Base-by-base conservation (phyloP, 2,888 invertebrate genomes). In the Aleiodes testaceus region DNA sequence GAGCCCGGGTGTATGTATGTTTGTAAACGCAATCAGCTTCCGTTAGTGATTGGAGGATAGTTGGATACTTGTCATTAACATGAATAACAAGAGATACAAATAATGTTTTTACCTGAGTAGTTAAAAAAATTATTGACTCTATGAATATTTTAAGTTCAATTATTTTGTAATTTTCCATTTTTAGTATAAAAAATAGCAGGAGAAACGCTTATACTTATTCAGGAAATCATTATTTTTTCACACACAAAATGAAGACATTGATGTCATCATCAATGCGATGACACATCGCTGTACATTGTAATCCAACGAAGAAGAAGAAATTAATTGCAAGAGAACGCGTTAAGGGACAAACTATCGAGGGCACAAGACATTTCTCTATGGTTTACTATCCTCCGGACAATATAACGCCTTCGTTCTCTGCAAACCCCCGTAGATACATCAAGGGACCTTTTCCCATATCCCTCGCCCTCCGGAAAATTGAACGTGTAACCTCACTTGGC, bases 1-100 rank as follows among this genome's bases (percentile, higher is more conserved):
- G 81, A 75, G 79, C 79, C 76, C 42, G 64, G 76, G 75, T 78
- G 80, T 80, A 78, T 79, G 77, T 81, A 74, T 76, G 74, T 74
- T 74, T 76, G 74, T 72, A 69, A 75, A 73, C 69, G 64, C 53
- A 72, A 64, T 71, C 45, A 30, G 53, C 63, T 68, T 53, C 64
- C 67, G 66, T 44, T 44, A 49, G 36, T 59, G 50, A 67, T 67
- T 71, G 53, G 47, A 67, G 64, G 47, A 67, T 63, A 61, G 26
- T 71, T 67, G 9, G 20, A 52, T 63, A 52, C 53, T 49, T 52
- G 16, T 72, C 67, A 72, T 68, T 72, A 67, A 44, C 52, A 30
- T 47, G n/a, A 59, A 30, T 26, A 65, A 55, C 55, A 36, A 55
- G 55, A 55, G 59, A 59, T 5, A 42, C 30, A 11, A 36, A 30